Evolutionary conservation across 2,797 vertebrate species (phyloP).

Genomic region (Alcedo quadribrachys): DNA sequence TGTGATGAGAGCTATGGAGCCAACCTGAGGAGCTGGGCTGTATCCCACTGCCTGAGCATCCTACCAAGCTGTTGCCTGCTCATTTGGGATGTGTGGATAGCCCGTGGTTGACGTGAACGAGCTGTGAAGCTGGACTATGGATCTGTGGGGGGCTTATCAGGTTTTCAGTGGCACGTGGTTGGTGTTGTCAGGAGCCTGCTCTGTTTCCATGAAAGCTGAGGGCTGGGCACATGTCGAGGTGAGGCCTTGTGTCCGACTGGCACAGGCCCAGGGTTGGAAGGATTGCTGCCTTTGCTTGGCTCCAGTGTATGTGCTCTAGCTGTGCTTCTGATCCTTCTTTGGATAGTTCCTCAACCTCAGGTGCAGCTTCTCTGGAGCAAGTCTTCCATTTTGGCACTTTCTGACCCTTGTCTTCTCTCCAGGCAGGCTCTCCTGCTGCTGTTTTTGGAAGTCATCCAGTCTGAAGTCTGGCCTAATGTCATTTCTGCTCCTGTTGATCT

Average conservation of each 20-base stretch:
- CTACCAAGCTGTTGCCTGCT: not conserved
- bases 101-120: not conserved
- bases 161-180: fast-evolving
- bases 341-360: not conserved
- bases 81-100: not conserved
- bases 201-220: not conserved
- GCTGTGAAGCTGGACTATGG: not conserved
- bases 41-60: not conserved
- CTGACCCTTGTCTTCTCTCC: not conserved
- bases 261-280: not conserved
- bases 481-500: not conserved
- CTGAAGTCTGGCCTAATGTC: not conserved
- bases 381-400: not conserved
- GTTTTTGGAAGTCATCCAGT: not conserved
- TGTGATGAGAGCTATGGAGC: not conserved
- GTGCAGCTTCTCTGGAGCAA: not conserved
- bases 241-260: not conserved
- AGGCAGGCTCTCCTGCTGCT: not conserved
- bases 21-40: not conserved
- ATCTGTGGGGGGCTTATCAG: not conserved
- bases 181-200: not conserved
- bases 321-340: not conserved
- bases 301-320: not conserved
- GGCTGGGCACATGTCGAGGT: not conserved
- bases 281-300: not conserved